Base-by-base conservation (phyloP, 2,797 vertebrate species). In the Microctenopoma lineatum region DNA sequence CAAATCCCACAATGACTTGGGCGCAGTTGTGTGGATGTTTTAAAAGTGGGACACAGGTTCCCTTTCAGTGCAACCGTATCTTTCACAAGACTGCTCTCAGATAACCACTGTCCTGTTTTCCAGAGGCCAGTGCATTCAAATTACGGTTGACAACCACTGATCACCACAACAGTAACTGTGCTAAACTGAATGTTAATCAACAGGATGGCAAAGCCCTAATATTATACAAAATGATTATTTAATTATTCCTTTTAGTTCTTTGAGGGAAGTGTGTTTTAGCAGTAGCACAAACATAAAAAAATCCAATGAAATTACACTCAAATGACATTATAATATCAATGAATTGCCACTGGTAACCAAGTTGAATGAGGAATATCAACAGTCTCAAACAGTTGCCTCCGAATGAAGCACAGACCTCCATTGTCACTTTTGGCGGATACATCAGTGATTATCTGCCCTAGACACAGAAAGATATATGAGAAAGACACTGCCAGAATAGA, bases 61-160 rank as follows among this genome's bases (percentile, higher is more conserved):
- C 46, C 69, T 60, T 75, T 78, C 39, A 10, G 63, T 81, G 85
- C 65, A 87, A 88, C 80, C 67, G 58, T 80, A 90, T 86, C 86
- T 84, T 89, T 87, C 80, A 59, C 10, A 0, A 77, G 75, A 81
- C 74, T 59, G 63, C 64, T 88, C 85, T 91, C 84, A 51, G 59
- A 66, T 89, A 47, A 79, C 87, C 73, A 52, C 66, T 67, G 71
- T 73, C 44, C 68, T 74, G 44, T 75, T 84, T 73, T 53, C 67
- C 56, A 36, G 47, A 62, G 62, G 79, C 85, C 76, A 71, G 16
- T 1, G 60, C 69, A 39, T 74, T 78, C 75, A 74, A 60, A 61
- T 63, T 52, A 32, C 48, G 50, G 51, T 41, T 57, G 50, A 32
- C 51, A 71, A 50, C 56, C 41, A 32, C 61, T 45, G 44, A 76